Percentiles rank a stretch among this genome's conserved stretches.
phyloP scores from a whole-genome alignment of 2,797 vertebrate genomes.

The Strix occidentalis region DNA sequence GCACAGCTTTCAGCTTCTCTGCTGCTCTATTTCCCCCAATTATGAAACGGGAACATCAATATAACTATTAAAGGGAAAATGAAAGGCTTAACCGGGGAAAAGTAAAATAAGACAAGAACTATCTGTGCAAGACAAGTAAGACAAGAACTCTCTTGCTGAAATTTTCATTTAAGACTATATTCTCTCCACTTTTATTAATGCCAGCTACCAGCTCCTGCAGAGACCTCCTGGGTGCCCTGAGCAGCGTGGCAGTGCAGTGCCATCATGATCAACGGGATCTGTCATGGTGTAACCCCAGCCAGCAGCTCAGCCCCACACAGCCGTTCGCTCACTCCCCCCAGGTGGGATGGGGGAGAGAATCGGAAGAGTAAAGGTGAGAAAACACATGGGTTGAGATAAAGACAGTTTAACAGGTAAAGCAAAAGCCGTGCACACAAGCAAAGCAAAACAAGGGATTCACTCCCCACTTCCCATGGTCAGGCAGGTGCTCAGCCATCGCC shows the following conservation, averaged over 20 bases:
- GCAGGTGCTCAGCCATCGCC: too few relatives aligned
- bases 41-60: not conserved
- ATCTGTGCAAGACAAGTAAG: too few relatives aligned
- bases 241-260: not conserved
- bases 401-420: too few relatives aligned
- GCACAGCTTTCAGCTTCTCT: not conserved
- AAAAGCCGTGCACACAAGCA: too few relatives aligned
- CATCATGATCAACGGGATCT: fast-evolving
- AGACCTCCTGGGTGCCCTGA: not conserved
- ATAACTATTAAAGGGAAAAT: not conserved
- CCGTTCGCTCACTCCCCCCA: too few relatives aligned
- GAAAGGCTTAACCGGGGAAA: not conserved
- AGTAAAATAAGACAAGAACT: not conserved
- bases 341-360: too few relatives aligned
- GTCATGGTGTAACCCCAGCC: too few relatives aligned
- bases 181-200: not conserved
- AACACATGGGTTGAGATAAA: too few relatives aligned
- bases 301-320: too few relatives aligned
- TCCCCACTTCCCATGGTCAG: too few relatives aligned
- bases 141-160: fast-evolving
- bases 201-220: not conserved
- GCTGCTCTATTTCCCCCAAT: not conserved
- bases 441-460: too few relatives aligned
- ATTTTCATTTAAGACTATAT: not conserved
- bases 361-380: too few relatives aligned